Conservation (phyloP, 2,113 vertebrate species). For the Anas platyrhynchos region DNA sequence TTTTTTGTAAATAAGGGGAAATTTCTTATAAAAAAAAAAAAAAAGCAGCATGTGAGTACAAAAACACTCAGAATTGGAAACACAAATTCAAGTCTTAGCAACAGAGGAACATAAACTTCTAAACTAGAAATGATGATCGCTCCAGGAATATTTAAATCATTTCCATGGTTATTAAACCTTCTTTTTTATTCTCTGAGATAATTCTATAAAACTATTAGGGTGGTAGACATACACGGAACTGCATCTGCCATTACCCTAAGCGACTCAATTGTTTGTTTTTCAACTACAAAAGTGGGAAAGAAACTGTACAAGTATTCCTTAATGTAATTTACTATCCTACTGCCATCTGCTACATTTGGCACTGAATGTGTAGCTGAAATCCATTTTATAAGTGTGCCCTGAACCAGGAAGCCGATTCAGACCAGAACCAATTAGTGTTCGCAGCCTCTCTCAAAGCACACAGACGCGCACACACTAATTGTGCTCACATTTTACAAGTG, state of each 20-base stretch:
- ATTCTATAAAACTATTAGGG: slow-evolving; percentile 54
- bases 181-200: slow-evolving; percentile 49
- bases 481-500: background rate
- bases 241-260: slow-evolving; percentile 66
- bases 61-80: background rate
- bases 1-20: background rate
- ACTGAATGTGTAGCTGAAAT: slow-evolving; percentile 35
- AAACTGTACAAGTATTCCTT: slow-evolving; percentile 68
- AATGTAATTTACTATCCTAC: slow-evolving; percentile 62
- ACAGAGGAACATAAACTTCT: slow-evolving; percentile 36
- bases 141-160: slow-evolving; percentile 22
- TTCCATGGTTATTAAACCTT: slow-evolving; percentile 44
- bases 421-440: slow-evolving; percentile 50
- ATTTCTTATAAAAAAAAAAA: background rate
- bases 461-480: background rate
- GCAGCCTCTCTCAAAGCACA: background rate
- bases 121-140: background rate
- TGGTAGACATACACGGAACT: background rate
- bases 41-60: background rate
- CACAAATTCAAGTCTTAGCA: slow-evolving; percentile 1
- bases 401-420: slow-evolving; percentile 55
- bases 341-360: slow-evolving; percentile 73
- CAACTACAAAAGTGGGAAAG: slow-evolving; percentile 57
- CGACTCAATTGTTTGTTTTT: slow-evolving; percentile 60
- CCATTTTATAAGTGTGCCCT: slow-evolving; percentile 42